Percentiles rank a stretch among this genome's conserved stretches.
Conservation (phyloP, 2,797 vertebrate genomes). For the Anniella stebbinsi region DNA sequence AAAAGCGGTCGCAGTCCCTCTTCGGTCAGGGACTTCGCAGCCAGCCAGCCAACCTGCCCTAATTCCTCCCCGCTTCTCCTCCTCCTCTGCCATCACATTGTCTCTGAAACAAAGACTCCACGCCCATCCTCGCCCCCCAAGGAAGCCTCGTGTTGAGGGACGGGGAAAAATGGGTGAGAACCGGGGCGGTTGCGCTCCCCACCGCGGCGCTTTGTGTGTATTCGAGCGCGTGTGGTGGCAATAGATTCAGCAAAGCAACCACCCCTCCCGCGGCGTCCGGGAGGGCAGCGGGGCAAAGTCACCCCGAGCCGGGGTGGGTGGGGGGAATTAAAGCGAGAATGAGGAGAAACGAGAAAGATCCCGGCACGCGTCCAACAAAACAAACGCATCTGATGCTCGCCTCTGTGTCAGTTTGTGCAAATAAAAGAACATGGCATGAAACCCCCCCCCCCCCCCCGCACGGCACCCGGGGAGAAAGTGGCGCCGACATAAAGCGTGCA, state of each 20-base stretch:
- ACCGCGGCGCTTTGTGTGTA: background rate
- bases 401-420: background rate
- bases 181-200: background rate
- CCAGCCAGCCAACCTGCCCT: slow-evolving; percentile 63
- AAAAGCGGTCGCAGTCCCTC: background rate
- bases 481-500: background rate
- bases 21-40: background rate
- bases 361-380: slow-evolving; percentile 1
- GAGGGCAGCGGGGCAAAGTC: background rate
- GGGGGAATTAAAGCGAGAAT: background rate
- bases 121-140: slow-evolving; percentile 30
- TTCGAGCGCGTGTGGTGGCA: background rate
- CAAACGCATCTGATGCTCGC: background rate
- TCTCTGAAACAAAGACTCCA: slow-evolving; percentile 74
- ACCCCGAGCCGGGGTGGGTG: background rate
- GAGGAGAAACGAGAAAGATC: background rate
- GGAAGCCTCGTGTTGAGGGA: slow-evolving; percentile 34
- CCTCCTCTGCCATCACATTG: slow-evolving; percentile 51
- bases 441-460: background rate
- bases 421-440: background rate
- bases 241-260: background rate
- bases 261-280: background rate
- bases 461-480: background rate
- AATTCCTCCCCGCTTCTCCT: background rate
- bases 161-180: background rate